Conservation (phyloP, 2,113 vertebrate species). For the Hemicordylus capensis region DNA sequence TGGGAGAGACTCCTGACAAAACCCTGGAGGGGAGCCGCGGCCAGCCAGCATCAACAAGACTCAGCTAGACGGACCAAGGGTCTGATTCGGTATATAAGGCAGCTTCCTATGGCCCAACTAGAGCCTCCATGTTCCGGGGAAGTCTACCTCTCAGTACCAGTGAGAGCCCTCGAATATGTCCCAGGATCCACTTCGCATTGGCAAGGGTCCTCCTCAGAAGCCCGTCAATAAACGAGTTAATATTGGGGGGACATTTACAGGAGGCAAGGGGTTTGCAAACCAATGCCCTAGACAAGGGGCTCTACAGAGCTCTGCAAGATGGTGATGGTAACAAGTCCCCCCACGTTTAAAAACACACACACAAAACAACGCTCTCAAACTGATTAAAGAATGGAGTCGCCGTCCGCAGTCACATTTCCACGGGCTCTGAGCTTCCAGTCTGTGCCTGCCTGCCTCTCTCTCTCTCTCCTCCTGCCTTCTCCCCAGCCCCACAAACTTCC, state of each 20-base stretch:
- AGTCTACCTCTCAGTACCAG: too few relatives aligned
- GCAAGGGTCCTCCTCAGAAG: not conserved
- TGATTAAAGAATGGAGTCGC: not conserved
- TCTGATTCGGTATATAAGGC: too few relatives aligned
- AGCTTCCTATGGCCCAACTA: too few relatives aligned
- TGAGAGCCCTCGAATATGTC: not conserved
- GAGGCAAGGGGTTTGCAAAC: not conserved
- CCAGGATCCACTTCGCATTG: too few relatives aligned
- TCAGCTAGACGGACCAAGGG: too few relatives aligned
- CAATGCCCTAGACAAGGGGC: not conserved
- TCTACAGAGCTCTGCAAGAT: not conserved
- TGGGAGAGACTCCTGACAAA: too few relatives aligned
- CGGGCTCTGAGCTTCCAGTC: too few relatives aligned
- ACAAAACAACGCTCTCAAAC: not conserved
- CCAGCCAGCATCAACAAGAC: too few relatives aligned
- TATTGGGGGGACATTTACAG: not conserved
- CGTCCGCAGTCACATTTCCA: too few relatives aligned
- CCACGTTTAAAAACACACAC: too few relatives aligned
- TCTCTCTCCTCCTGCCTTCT: not conserved
- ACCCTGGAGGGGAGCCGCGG: too few relatives aligned
- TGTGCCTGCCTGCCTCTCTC: not conserved
- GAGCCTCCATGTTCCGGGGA: too few relatives aligned
- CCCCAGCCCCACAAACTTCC: not conserved
- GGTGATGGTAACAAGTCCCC: not conserved
- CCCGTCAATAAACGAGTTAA: not conserved